Evolutionary conservation across 2,888 invertebrate genomes (phyloP), one percentile per base, ranked within the genome.

Genomic region (Chorisops tibialis): DNA sequence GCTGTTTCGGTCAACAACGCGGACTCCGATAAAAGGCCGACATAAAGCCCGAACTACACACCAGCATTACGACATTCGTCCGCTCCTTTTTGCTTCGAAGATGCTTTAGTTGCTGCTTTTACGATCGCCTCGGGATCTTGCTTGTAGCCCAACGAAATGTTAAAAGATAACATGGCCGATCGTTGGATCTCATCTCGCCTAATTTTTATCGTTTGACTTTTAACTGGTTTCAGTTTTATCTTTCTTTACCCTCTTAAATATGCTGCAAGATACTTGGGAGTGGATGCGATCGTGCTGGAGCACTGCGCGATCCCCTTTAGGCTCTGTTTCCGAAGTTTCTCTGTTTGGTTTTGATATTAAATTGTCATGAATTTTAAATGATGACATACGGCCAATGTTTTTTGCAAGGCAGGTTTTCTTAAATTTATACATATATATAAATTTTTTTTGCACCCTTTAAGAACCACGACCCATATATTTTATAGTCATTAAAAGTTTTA

Each of bases 81-180:
- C 30, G 30, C 30, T 30, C 30, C 30, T 30, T n/a, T n/a, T n/a
- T 30, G 30, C 30, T 30, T 30, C 30, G 7, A 7, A 5, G 7
- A 30, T 9, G 30, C 30, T 30, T 30, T 30, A 58, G 22, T 59
- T 47, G 47, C 48, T 47, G 59, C 45, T 38, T 59, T 59, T 59
- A 59, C 48, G 48, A 59, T 48, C 30, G 30, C 30, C 30, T 30
- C 30, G 30, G 30, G 30, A 30, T 30, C 30, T 30, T 30, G 30
- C 30, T 30, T 30, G 1, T 30, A 30, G 30, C 30, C 30, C 30
- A 1, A 9, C 7, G 7, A 5, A n/a, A n/a, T n/a, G 30, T 30
- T 7, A 30, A 24, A 30, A 30, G 30, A 30, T 30, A 30, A 30
- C 30, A 30, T 30, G 30, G 30, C 9, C 30, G 30, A 30, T 30